Evolutionary conservation across 2,113 vertebrate genomes (phyloP).

Genomic region (Channa argus): DNA sequence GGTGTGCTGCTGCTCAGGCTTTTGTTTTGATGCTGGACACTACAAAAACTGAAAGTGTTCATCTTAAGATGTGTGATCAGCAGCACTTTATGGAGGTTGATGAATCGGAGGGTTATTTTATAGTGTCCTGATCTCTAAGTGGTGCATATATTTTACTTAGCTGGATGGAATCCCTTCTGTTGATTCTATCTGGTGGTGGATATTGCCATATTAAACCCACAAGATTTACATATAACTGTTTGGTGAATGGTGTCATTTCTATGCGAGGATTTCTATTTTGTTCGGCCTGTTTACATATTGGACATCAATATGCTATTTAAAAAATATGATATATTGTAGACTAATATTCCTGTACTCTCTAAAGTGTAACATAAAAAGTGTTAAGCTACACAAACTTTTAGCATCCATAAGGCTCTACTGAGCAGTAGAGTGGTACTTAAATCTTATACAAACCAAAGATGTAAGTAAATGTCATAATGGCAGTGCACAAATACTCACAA

Average conservation of each 20-base stretch:
- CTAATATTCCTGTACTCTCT: too few species aligned
- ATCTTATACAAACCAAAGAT: too few species aligned
- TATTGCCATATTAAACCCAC: constrained; percentile 76
- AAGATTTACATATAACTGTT: constrained; percentile 54
- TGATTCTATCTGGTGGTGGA: constrained; percentile 71
- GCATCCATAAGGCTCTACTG: too few species aligned
- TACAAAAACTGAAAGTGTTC: constrained; percentile 18
- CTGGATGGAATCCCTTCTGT: constrained; percentile 64
- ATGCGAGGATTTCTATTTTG: not conserved
- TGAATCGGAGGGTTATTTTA: constrained; percentile 53
- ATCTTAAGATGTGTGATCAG: constrained; percentile 28
- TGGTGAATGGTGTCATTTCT: constrained; percentile 17
- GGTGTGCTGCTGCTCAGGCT: constrained; percentile 28
- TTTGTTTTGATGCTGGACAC: constrained; percentile 29
- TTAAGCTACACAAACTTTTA: too few species aligned
- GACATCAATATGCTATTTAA: too few species aligned
- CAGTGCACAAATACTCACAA: too few species aligned
- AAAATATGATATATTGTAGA: too few species aligned
- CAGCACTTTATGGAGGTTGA: not conserved
- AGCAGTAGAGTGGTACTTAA: too few species aligned
- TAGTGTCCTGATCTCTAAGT: constrained; percentile 67
- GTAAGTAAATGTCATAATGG: too few species aligned
- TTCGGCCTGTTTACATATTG: too few species aligned
- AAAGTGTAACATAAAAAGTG: too few species aligned
- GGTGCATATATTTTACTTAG: constrained; percentile 57